Evolutionary conservation across 2,888 invertebrate species (phyloP), one percentile per base, ranked within the genome.

Genomic region (Serrognathus titanus): DNA sequence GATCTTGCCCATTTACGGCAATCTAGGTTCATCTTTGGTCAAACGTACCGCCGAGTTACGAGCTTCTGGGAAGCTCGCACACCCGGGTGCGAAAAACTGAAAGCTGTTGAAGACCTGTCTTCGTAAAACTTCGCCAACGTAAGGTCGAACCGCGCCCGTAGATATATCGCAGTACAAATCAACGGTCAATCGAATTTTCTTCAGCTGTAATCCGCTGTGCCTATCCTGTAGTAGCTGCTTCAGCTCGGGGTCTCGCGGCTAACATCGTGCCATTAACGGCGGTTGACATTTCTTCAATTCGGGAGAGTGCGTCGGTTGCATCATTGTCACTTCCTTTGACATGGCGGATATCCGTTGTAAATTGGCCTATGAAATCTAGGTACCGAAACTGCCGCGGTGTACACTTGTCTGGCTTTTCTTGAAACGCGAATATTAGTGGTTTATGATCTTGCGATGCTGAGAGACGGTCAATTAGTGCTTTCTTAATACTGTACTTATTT

Each of bases 401-500:
- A 7, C 31, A 37, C 20, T 39, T 55, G 8, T 53, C 43, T 12
- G 38, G 9, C 40, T 51, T 51, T 48, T 57, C 40, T n/a, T 43
- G 9, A 31, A 59, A 57, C 4, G 49, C 52, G 43, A 13, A 59
- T 47, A 41, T 57, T 40, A 56, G 39, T 31, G 60, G 60, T 50
- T 52, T 48, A 35, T 61, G 48, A 4, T 59, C 60, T 41, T 53
- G 53, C n/a, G 35, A 20, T 7, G 48, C 12, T 11, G 45, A 20
- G n/a, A 53, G 50, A 3, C 36, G 51, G 65, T 61, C 48, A 1
- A 71, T 66, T 4, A 72, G 55, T 36, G 66, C 65, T 0, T 36
- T 24, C 55, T 71, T 71, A 1, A 72, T 13, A 6, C 12, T 56
- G 45, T 67, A 69, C 12, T 59, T 61, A 10, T 52, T 55, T 7